Evolutionary conservation across 2,113 vertebrate species (phyloP), one percentile per base, ranked within the genome.

Genomic region (Parus major): DNA sequence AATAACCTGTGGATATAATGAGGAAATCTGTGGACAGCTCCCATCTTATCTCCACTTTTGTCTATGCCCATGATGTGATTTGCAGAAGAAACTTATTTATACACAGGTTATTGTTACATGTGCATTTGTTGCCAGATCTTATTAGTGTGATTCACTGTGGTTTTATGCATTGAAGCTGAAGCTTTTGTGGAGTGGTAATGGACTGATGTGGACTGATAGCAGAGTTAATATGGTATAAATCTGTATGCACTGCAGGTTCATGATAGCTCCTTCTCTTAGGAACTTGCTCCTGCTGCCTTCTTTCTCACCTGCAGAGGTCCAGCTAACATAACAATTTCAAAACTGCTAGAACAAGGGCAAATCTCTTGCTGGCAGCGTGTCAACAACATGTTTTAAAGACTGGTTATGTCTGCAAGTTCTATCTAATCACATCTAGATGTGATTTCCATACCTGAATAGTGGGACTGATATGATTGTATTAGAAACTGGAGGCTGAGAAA

Each of bases 231-330:
- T 8, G 13, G 42, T 11, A 63, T 64, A 56, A 60, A 72, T 76
- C 52, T 76, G 12, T 35, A 19, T 68, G 61, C 17, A 16, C 6
- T 77, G 55, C 5, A 7, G n/a, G 33, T 68, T 53, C 2, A 50
- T 39, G 21, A 12, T 2, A 52, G 46, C 16, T 84, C 17, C 25
- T 10, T 57, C 31, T 83, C 33, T n/a, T 16, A 55, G 25, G 5
- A 73, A 56, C 52, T 52, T 50, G 28, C 4, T 83, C 23, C 55
- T 86, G 69, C 56, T 88, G 23, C 33, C 23, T 86, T 70, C 76
- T 66, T 36, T 78, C 22, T 84, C 28, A 52, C 81, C 94, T 92
- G 86, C 73, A 93, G 92, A 84, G 83, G 86, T 76, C 73, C 49
- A 53, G 69, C 91, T 86, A 64, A 60, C 41, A 57, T 21, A 24